Evolutionary conservation across 2,888 invertebrate species (phyloP), one percentile per base, ranked within the genome.

Genomic region (Gari tellinella): DNA sequence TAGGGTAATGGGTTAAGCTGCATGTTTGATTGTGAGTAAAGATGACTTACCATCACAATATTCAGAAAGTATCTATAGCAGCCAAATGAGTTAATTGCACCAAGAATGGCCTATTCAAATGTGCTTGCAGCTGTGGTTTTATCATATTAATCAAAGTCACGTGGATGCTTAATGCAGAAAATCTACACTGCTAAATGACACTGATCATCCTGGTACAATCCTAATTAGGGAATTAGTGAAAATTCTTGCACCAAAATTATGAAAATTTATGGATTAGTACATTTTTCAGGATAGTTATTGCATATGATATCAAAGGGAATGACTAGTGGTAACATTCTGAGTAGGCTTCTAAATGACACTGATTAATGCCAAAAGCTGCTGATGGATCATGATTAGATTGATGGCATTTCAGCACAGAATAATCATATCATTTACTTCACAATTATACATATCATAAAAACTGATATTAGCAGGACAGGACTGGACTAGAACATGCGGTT

Each of bases 321-420:
- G 38, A 45, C 57, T 37, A 55, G 48, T 41, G 26, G 43, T 43
- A 10, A 43, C 43, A 53, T 52, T 52, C 38, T 62, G 52, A 23
- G 41, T 62, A 62, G 52, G 72, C 65, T 41, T 72, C 60, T 55
- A 61, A 66, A 61, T 72, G 72, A 72, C 72, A 72, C 37, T 55
- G 60, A 68, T 56, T 74, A 61, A 72, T 64, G 64, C 60, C 74
- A 64, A 66, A 72, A 65, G 65, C 61, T 61, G 56, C 64, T 49
- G 41, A n/a, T 31, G 46, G 48, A 41, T 31, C 40, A 43, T 65
- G 68, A 74, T 65, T 56, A 65, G 60, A 61, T 38, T 53, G 74
- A 74, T 74, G 74, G 64, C 74, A 74, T 74, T 74, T 74, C 38
- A 45, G 15, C 21, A 17, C 37, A 52, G 63, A 63, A 53, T 69